Evolutionary conservation across 2,888 invertebrate species (phyloP).

Genomic region (Bruchidius siliquastri): DNA sequence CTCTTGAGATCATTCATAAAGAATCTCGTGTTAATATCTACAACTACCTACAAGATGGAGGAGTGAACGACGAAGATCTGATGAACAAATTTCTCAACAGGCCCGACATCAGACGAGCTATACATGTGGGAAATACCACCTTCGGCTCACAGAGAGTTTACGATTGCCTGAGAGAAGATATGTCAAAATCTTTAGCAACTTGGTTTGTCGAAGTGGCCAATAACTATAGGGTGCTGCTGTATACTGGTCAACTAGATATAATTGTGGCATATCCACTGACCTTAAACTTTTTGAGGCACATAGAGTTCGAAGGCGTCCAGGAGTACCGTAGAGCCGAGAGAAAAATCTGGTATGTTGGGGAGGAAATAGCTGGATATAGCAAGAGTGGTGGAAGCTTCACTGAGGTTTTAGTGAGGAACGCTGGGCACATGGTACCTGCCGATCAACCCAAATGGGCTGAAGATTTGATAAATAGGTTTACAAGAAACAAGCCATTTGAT

Average conservation of each 20-base stretch:
- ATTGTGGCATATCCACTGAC: constrained; percentile 87
- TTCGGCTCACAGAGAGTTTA: constrained; percentile 18
- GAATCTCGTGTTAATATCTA: constrained; percentile 53
- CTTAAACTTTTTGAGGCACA: constrained; percentile 66
- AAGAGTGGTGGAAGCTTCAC: constrained; percentile 67
- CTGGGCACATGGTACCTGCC: constrained; percentile 77
- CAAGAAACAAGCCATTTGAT: constrained; percentile 38
- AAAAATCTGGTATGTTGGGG: constrained; percentile 64
- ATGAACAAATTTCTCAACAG: constrained; percentile 47
- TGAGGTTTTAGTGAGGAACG: constrained; percentile 70
- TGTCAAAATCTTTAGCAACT: constrained; percentile 26
- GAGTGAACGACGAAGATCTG: constrained; percentile 35
- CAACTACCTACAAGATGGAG: constrained; percentile 61
- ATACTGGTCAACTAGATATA: constrained; percentile 88
- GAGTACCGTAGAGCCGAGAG: constrained; percentile 61
- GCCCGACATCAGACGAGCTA: constrained; percentile 50
- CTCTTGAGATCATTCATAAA: not conserved
- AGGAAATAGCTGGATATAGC: constrained; percentile 70
- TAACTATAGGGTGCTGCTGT: constrained; percentile 68
- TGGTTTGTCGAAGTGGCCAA: constrained; percentile 54
- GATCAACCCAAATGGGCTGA: constrained; percentile 76
- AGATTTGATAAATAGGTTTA: constrained; percentile 67
- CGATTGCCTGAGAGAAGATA: constrained; percentile 21
- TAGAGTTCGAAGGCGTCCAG: constrained; percentile 60
- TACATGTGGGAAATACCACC: constrained; percentile 75